These are phyloP conservation scores for Campoletis raptor DNA, from an alignment of 2,888 invertebrate genomes.

Conservation along the genomic window DNA sequence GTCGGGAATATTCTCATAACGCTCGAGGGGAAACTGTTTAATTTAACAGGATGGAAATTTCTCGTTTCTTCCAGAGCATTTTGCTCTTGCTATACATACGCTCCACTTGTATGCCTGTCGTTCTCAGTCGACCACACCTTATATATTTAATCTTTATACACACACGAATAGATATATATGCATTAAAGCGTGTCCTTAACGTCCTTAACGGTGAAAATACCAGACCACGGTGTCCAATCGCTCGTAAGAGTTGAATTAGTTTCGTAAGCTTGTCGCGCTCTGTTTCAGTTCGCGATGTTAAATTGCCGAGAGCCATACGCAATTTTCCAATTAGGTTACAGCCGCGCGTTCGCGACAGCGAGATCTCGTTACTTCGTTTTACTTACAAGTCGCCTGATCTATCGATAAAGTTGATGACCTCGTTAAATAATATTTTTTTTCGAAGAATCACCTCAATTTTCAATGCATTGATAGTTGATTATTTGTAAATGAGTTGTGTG, in stretches of 20 bases:
- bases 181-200: conserved; percentile 60
- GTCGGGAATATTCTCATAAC: conserved; percentile 2
- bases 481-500: not conserved
- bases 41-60: conserved; percentile 32
- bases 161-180: conserved; percentile 18
- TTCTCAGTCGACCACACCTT: conserved; percentile 35
- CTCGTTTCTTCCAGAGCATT: not conserved
- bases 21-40: not conserved
- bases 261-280: conserved; percentile 72
- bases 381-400: conserved; percentile 35
- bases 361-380: conserved; percentile 43
- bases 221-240: conserved; percentile 64
- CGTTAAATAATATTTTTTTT: conserved; percentile 25
- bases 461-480: not conserved
- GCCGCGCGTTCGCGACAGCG: conserved; percentile 54
- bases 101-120: conserved; percentile 6
- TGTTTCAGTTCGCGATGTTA: conserved; percentile 71
- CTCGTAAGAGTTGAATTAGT: conserved; percentile 70
- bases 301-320: conserved; percentile 70
- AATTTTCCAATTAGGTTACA: conserved; percentile 73
- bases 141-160: conserved; percentile 8
- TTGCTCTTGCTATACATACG: not conserved
- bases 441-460: not conserved
- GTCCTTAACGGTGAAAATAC: conserved; percentile 67
- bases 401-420: conserved; percentile 50